phyloP scores from a whole-genome alignment of 2,797 vertebrate genomes.

The Melanotaenia nigrans region DNA sequence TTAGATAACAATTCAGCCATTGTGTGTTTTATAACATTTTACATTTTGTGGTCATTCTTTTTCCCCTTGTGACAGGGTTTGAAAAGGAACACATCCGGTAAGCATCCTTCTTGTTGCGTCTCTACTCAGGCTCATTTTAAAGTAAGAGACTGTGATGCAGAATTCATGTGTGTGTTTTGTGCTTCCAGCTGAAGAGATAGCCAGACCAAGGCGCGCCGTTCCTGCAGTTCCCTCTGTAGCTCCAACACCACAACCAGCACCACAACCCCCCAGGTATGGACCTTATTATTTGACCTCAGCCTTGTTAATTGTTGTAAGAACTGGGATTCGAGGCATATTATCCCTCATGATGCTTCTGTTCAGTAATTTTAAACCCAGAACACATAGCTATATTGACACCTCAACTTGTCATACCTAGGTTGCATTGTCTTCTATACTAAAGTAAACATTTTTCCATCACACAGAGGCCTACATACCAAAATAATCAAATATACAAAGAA shows the following conservation, averaged over 20 bases:
- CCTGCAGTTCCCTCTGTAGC: constrained; percentile 76
- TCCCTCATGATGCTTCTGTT: neutral
- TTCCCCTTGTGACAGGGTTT: constrained; percentile 87
- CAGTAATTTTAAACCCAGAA: neutral
- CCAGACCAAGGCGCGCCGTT: constrained; percentile 90
- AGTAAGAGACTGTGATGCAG: neutral
- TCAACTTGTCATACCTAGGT: too few species aligned
- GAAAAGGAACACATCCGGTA: constrained; percentile 94
- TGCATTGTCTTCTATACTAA: too few species aligned
- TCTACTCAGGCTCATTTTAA: neutral
- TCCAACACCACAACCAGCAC: constrained; percentile 77
- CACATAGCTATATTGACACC: too few species aligned
- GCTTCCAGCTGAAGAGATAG: constrained; percentile 91
- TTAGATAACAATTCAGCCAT: rapidly evolving
- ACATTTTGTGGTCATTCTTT: constrained; percentile 31
- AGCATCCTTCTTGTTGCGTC: constrained; percentile 76
- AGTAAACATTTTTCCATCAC: too few species aligned
- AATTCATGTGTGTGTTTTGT: neutral
- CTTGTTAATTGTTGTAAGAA: neutral
- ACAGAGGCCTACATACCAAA: too few species aligned
- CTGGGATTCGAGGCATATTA: neutral
- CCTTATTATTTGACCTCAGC: neutral
- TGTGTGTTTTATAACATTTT: constrained; percentile 28
- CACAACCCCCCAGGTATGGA: constrained; percentile 84
- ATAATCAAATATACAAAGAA: too few species aligned